Conservation (phyloP, 37 sponge, comb jelly and placozoan genomes). For the Dysidea cf. avara region DNA sequence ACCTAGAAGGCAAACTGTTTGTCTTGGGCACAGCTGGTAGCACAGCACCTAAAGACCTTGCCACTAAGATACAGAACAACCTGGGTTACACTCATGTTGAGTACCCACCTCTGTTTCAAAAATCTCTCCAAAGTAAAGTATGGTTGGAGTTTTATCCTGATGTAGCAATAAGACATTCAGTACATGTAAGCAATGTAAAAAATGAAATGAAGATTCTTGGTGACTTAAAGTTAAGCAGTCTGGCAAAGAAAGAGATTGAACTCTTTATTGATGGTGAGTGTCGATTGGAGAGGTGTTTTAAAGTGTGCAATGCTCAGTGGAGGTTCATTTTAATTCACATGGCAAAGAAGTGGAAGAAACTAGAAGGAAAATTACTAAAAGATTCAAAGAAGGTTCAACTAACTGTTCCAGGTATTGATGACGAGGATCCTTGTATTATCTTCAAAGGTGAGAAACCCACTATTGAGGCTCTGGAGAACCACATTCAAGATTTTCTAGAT, state of each 20-base stretch:
- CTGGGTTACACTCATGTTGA: too few relatives aligned
- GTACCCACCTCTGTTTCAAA: too few relatives aligned
- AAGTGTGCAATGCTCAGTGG: conserved; percentile 36
- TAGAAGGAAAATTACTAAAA: neutral
- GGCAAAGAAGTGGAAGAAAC: conserved; percentile 9
- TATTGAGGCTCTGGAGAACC: neutral
- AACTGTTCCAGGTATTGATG: too few relatives aligned
- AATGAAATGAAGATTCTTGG: conserved; percentile 20
- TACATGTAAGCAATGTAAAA: too few relatives aligned
- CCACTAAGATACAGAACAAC: too few relatives aligned
- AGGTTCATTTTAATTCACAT: conserved; percentile 8
- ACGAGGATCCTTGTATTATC: neutral
- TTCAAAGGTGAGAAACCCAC: conserved; percentile 11
- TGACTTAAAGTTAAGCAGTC: neutral
- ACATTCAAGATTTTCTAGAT: neutral
- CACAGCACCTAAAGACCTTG: too few relatives aligned
- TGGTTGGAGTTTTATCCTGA: too few relatives aligned
- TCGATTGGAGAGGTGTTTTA: neutral
- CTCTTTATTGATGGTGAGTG: conserved; percentile 37
- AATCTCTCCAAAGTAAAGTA: too few relatives aligned
- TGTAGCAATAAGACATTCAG: too few relatives aligned
- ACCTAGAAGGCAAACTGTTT: too few relatives aligned
- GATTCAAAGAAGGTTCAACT: neutral
- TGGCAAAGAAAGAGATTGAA: neutral
- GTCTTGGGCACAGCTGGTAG: too few relatives aligned